A percentile compares a stretch with the other conserved stretches of the same genome.
Evolutionary conservation across 2,797 vertebrate genomes (phyloP).

Genomic region (Mormyrops boulengeri): DNA sequence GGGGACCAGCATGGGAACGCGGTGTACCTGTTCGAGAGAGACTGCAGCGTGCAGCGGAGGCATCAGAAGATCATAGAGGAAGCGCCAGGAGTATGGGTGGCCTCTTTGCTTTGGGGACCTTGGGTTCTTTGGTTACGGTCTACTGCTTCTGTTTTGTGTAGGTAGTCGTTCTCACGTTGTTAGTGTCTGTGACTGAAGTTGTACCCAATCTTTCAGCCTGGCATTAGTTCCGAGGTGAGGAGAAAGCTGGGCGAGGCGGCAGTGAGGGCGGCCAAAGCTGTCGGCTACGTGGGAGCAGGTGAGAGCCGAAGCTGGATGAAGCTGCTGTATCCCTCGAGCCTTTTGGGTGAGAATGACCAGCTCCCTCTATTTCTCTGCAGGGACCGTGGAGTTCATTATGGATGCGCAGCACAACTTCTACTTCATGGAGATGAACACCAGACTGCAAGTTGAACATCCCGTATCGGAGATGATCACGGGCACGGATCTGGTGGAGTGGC

Average conservation of each 20-base stretch:
- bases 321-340: neutral
- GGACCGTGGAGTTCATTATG: constrained; percentile 98
- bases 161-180: neutral
- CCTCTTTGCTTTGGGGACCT: neutral
- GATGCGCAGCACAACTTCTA: constrained; percentile 89
- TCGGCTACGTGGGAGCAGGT: constrained; percentile 94
- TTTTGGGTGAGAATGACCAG: neutral
- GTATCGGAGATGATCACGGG: constrained; percentile 97
- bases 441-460: constrained; percentile 93
- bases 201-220: constrained; percentile 64
- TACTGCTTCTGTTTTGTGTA: neutral
- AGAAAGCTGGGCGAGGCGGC: constrained; percentile 87
- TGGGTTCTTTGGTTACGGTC: neutral
- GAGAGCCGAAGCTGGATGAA: constrained; percentile 17
- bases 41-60: constrained; percentile 93
- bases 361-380: constrained; percentile 34
- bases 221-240: constrained; percentile 80
- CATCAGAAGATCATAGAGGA: constrained; percentile 99
- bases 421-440: constrained; percentile 99
- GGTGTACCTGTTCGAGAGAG: constrained; percentile 93
- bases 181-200: constrained; percentile 6
- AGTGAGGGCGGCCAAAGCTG: constrained; percentile 87
- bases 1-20: constrained; percentile 89
- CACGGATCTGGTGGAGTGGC: constrained; percentile 96
- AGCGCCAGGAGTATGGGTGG: constrained; percentile 79